Evolutionary conservation across 2,797 vertebrate genomes (phyloP).

Genomic region (Chelon labrosus): DNA sequence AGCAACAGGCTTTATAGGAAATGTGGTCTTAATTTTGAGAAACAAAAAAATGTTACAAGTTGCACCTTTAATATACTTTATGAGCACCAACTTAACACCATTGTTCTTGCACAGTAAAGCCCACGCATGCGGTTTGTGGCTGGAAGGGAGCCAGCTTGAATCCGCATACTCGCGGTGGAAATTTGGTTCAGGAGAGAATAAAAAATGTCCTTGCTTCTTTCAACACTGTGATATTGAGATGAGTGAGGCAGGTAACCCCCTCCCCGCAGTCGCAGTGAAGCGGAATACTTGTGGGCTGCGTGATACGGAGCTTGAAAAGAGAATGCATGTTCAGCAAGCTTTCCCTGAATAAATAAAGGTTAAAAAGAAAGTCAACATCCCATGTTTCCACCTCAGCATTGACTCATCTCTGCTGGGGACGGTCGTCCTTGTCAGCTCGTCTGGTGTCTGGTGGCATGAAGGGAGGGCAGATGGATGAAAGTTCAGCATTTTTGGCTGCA

Average conservation of each 20-base stretch:
- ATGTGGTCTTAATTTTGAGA: slow-evolving; percentile 67
- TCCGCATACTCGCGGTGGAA: slow-evolving; percentile 14
- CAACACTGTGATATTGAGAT: slow-evolving; percentile 9
- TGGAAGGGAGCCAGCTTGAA: slow-evolving; percentile 42
- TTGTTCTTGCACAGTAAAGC: slow-evolving; percentile 58
- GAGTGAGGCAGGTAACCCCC: slow-evolving; percentile 33
- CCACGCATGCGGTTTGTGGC: slow-evolving; percentile 50
- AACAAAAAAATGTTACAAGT: slow-evolving; percentile 61
- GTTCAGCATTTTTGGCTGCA: slow-evolving; percentile 37
- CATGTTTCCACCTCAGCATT: slow-evolving; percentile 25
- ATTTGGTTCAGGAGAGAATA: slow-evolving; percentile 52
- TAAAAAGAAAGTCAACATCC: slow-evolving; percentile 27
- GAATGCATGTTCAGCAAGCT: slow-evolving; percentile 28
- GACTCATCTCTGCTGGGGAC: slow-evolving; percentile 48
- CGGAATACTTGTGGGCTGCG: not conserved
- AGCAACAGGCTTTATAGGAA: slow-evolving; percentile 59
- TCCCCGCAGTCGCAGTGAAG: slow-evolving; percentile 12
- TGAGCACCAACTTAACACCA: slow-evolving; percentile 58
- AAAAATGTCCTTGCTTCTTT: slow-evolving; percentile 40
- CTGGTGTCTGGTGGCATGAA: slow-evolving; percentile 39
- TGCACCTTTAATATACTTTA: slow-evolving; percentile 62
- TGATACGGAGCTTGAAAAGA: slow-evolving; percentile 8
- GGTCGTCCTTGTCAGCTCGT: slow-evolving; percentile 36
- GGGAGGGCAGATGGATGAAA: slow-evolving; percentile 31
- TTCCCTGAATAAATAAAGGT: slow-evolving; percentile 38